Conservation (phyloP, 2,797 vertebrate species). For the Galagoides demidoff region DNA sequence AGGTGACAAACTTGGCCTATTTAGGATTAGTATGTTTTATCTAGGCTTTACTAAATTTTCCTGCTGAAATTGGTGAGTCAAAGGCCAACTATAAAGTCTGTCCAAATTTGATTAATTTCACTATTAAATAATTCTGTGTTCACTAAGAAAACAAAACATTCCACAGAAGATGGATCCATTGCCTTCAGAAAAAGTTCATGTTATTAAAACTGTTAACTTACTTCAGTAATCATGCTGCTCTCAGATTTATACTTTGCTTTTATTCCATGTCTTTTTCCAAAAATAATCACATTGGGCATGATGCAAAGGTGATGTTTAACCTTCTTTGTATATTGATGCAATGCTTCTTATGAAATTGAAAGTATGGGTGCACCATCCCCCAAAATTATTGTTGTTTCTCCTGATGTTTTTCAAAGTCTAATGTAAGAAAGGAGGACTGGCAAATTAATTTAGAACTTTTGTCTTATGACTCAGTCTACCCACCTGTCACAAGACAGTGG, state of each 20-base stretch:
- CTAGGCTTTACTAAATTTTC: slow-evolving; percentile 89
- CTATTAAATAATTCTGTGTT: slow-evolving; percentile 61
- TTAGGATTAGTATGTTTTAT: slow-evolving; percentile 90
- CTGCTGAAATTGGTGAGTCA: slow-evolving; percentile 88
- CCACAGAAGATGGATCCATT: not conserved
- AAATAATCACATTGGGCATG: not conserved
- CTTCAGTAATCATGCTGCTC: not conserved
- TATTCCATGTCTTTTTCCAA: not conserved
- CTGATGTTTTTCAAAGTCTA: slow-evolving; percentile 32
- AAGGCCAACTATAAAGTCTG: slow-evolving; percentile 83
- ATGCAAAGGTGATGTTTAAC: not conserved
- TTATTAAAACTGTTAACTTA: slow-evolving; percentile 1
- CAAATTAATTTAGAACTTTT: slow-evolving; percentile 19
- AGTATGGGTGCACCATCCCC: not conserved
- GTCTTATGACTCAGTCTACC: not conserved
- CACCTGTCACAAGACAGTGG: not conserved
- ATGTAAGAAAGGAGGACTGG: slow-evolving; percentile 11
- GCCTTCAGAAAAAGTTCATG: not conserved
- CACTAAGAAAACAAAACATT: slow-evolving; percentile 17
- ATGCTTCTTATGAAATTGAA: not conserved
- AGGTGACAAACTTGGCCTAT: slow-evolving; percentile 90
- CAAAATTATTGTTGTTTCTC: not conserved
- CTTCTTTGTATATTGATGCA: not conserved
- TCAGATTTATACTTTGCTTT: not conserved
- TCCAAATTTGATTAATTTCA: slow-evolving; percentile 83